Percentiles rank a stretch among this genome's conserved stretches.
phyloP scores from a whole-genome alignment of 1,140 invertebrate species.

The Drosophila erecta region DNA sequence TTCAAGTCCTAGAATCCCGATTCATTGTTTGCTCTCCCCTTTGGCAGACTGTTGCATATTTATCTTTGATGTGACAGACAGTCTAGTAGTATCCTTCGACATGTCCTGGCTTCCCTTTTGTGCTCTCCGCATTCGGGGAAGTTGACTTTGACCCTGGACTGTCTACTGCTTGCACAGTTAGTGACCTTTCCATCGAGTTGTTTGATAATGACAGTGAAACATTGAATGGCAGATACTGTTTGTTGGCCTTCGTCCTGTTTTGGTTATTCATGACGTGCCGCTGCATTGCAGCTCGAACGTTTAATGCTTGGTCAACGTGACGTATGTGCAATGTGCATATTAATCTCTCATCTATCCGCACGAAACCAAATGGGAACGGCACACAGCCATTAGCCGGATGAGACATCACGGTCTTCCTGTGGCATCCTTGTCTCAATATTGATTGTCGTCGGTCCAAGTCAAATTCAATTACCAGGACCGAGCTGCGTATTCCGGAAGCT shows the following conservation, averaged over 20 bases:
- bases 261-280: constrained; percentile 57
- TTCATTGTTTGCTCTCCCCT: constrained; percentile 11
- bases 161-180: constrained; percentile 58
- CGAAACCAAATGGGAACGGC: constrained; percentile 6
- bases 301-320: constrained; percentile 44
- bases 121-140: constrained; percentile 13
- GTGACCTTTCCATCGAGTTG: constrained; percentile 18
- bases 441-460: constrained; percentile 62
- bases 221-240: constrained; percentile 31
- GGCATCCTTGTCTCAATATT: constrained; percentile 36
- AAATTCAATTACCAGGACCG: constrained; percentile 66
- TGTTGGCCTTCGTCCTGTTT: constrained; percentile 27
- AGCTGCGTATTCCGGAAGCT: constrained; percentile 34
- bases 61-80: constrained; percentile 21
- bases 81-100: constrained; percentile 25
- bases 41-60: constrained; percentile 43
- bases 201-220: constrained; percentile 66
- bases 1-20: not conserved
- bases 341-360: constrained; percentile 28
- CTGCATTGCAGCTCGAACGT: constrained; percentile 9
- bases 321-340: constrained; percentile 68
- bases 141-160: constrained; percentile 39
- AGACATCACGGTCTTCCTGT: constrained; percentile 22
- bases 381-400: constrained; percentile 47
- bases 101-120: constrained; percentile 13